Evolutionary conservation across 2,888 invertebrate species (phyloP).

Genomic region (Spicauda simplicius): DNA sequence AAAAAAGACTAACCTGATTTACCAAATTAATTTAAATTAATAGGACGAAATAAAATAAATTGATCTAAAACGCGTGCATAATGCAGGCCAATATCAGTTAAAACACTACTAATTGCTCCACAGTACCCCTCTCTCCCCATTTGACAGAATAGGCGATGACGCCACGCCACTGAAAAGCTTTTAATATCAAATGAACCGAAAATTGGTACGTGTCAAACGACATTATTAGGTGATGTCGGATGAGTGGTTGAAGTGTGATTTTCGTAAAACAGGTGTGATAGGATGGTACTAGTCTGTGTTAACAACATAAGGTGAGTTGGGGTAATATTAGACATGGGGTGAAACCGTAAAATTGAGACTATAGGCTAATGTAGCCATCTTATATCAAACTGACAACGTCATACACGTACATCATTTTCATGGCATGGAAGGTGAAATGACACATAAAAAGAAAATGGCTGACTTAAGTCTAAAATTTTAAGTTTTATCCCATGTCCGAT

Average conservation of each 20-base stretch:
- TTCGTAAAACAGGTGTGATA: conserved; percentile 40
- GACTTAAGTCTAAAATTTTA: too few species aligned
- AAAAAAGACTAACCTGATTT: background rate
- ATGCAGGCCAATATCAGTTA: conserved; percentile 49
- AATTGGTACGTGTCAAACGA: conserved; percentile 82
- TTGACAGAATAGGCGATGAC: conserved; percentile 64
- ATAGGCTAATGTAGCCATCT: too few species aligned
- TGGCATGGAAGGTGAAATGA: too few species aligned
- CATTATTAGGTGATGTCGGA: conserved; percentile 68
- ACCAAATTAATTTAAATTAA: background rate
- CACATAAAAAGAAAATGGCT: too few species aligned
- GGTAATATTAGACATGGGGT: too few species aligned
- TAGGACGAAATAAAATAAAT: background rate
- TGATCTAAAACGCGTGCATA: conserved; percentile 22
- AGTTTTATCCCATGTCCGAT: too few species aligned
- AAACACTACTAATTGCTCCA: conserved; percentile 49
- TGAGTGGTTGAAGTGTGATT: conserved; percentile 41
- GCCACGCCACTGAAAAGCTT: conserved; percentile 72
- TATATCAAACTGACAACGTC: too few species aligned
- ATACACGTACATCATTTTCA: too few species aligned
- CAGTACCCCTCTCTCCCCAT: conserved; percentile 46
- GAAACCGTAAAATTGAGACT: too few species aligned
- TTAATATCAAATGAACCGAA: conserved; percentile 84
- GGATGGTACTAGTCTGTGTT: too few species aligned
- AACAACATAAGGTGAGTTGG: too few species aligned